Conservation (phyloP, 2,113 vertebrate species). For the Urocolius indicus region DNA sequence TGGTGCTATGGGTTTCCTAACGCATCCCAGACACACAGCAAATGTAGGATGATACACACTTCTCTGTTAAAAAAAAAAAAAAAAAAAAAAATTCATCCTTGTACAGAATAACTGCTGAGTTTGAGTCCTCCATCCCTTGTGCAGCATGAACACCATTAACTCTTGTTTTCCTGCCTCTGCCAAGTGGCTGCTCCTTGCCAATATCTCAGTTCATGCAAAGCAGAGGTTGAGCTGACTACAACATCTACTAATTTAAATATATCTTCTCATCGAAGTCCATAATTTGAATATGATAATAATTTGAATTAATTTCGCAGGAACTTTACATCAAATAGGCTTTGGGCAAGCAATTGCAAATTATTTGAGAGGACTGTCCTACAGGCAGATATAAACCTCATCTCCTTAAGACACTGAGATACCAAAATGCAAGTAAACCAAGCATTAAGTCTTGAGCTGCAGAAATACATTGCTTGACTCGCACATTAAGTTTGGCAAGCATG, state of each 20-base stretch:
- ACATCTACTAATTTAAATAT: neutral
- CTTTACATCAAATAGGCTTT: neutral
- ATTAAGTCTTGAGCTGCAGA: neutral
- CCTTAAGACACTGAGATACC: neutral
- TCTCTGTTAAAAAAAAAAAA: neutral
- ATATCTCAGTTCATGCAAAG: accelerated
- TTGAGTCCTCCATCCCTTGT: neutral
- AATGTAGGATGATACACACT: accelerated
- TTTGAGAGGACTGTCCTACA: neutral
- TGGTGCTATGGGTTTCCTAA: neutral
- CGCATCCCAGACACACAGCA: neutral
- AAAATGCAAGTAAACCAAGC: neutral
- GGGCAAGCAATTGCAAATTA: neutral
- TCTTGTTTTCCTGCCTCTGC: neutral
- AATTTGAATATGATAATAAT: neutral
- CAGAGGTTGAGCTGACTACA: neutral
- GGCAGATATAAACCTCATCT: neutral
- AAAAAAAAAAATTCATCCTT: neutral
- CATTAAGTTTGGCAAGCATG: neutral
- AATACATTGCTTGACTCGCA: neutral
- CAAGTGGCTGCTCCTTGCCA: neutral
- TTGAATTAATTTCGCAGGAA: neutral
- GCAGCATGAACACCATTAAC: neutral
- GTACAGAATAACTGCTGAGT: neutral
- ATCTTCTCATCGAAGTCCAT: neutral